Percentiles rank a stretch among this genome's conserved stretches.
Conservation (phyloP, 2,888 invertebrate species). For the Lasioglossum lativentre region DNA sequence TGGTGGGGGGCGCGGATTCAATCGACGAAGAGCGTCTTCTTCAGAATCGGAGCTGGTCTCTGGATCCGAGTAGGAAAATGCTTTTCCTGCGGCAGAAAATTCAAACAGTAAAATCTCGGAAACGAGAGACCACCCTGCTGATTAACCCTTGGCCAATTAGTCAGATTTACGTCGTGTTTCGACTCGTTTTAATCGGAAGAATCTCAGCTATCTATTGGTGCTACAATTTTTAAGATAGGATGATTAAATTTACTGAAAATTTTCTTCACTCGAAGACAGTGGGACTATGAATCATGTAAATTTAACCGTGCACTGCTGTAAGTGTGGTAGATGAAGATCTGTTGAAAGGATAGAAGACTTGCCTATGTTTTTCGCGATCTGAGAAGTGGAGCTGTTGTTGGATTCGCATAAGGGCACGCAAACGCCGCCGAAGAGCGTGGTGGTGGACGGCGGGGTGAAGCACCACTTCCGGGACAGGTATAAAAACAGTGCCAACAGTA, state of each 20-base stretch:
- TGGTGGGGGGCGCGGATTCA: constrained; percentile 82
- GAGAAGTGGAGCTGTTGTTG: constrained; percentile 78
- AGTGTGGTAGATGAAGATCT: not conserved
- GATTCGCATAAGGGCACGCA: constrained; percentile 84
- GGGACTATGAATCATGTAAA: not conserved
- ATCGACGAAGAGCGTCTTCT: constrained; percentile 88
- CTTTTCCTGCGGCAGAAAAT: constrained; percentile 84
- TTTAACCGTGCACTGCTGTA: not conserved
- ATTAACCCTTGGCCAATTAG: not conserved
- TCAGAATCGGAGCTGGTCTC: constrained; percentile 92
- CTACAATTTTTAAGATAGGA: not conserved
- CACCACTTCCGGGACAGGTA: constrained; percentile 94
- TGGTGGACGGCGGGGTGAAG: constrained; percentile 85
- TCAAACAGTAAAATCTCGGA: not conserved
- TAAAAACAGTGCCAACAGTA: constrained; percentile 93
- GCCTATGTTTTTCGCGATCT: constrained; percentile 82
- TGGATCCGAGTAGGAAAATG: constrained; percentile 88
- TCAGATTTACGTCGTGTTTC: not conserved
- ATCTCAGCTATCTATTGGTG: not conserved
- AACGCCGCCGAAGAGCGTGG: constrained; percentile 84
- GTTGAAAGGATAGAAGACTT: constrained; percentile 11
- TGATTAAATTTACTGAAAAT: not conserved
- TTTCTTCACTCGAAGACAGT: not conserved
- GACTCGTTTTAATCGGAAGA: no score
- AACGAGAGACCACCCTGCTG: not conserved